Evolutionary conservation across 2,888 invertebrate species (phyloP), one percentile per base, ranked within the genome.

Genomic region (Sesamia inferens): DNA sequence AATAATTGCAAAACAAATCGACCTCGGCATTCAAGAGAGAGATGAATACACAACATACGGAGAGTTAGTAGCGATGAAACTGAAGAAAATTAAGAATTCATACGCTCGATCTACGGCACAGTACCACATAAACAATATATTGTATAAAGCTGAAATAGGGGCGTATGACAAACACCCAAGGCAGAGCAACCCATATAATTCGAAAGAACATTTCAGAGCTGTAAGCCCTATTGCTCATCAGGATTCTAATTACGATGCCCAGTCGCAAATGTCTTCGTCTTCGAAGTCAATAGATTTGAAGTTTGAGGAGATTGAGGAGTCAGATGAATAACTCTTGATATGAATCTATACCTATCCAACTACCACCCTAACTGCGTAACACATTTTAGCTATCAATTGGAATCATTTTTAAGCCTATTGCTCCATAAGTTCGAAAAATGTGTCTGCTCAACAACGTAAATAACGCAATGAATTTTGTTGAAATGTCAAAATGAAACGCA

Each of bases 31-130:
- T 10, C 54, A 44, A 44, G 74, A 51, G 4, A 68, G 13, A 54
- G 78, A 78, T 8, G 78, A 78, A 57, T 78, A 78, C 44, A n/a
- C 78, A 5, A 78, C 76, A 0, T 78, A 78, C 2, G 78, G 78
- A 16, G 78, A 78, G 5, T 76, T 78, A 0, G 68, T 78, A 7
- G 78, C 78, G 2, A 74, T 78, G 78, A 78, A 78, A n/a, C 24
- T 78, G 24, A 74, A 68, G 51, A 78, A 78, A 51, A 51, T 78
- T 39, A 61, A 0, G 0, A 75, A n/a, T 54, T 19, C 47, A 13
- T 78, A 81, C 14, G 81, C 81, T 65, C 81, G 78, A 5, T 78
- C 76, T 16, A 78, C 78, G 11, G 78, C 68, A 2, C 78, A 78
- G 19, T 74, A 64, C 13, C 78, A 78, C 5, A 78, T 78, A 13